A percentile compares a stretch with the other conserved stretches of the same genome.
These are phyloP conservation scores for Cecidostiba fungosa DNA, from an alignment of 2,888 invertebrate genomes.

Conservation along the genomic window DNA sequence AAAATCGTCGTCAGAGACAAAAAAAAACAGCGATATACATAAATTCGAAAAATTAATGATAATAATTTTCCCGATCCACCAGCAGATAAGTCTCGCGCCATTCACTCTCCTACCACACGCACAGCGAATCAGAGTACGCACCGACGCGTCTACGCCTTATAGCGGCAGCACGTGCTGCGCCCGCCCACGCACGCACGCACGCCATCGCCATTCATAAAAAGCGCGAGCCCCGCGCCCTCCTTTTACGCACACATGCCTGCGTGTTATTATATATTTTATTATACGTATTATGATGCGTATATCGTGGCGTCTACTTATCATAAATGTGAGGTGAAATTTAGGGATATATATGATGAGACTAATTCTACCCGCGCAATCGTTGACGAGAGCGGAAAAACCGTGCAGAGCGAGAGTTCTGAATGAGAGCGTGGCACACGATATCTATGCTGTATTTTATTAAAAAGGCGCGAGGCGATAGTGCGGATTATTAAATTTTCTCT, in stretches of 20 bases:
- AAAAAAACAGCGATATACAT: no score
- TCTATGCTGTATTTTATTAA: background rate
- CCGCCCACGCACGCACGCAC: conserved; percentile 25
- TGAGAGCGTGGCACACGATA: background rate
- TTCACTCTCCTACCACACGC: background rate
- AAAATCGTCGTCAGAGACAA: background rate
- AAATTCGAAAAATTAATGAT: no score
- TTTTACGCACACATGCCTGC: conserved; percentile 10
- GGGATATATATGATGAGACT: no score
- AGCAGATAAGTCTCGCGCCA: background rate
- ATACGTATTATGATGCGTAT: background rate
- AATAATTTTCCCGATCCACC: no score
- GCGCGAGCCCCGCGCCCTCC: conserved; percentile 34
- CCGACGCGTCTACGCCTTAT: background rate
- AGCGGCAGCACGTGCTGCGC: conserved; percentile 34
- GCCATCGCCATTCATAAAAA: conserved; percentile 48
- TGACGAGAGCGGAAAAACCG: background rate
- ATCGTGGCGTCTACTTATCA: background rate
- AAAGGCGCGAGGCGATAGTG: background rate
- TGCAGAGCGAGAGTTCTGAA: background rate
- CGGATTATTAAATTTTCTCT: no score
- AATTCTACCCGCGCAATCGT: no score
- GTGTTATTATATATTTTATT: conserved; percentile 7
- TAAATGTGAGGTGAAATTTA: background rate
- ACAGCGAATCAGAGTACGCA: background rate